phyloP scores from a whole-genome alignment of 2,797 vertebrate genomes.

The Chelonia mydas region DNA sequence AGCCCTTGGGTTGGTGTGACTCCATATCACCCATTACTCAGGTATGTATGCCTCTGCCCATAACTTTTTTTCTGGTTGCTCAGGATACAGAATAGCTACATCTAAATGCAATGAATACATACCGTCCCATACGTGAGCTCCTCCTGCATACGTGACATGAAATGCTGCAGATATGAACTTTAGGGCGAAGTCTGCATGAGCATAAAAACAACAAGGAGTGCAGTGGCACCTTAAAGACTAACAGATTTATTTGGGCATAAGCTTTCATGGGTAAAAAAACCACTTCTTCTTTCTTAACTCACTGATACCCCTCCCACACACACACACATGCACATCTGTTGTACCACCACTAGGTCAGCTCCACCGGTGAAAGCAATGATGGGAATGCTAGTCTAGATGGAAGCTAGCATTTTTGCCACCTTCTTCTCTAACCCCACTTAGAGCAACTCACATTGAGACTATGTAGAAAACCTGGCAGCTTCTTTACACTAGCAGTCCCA shows the following conservation, averaged over 20 bases:
- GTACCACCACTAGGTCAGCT: neutral
- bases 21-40: neutral
- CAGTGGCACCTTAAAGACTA: no score
- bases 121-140: neutral
- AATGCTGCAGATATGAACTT: neutral
- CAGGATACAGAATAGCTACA: neutral
- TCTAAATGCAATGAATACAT: neutral
- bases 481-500: neutral
- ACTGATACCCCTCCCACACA: neutral
- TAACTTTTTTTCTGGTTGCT: neutral
- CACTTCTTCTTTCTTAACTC: neutral
- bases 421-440: neutral
- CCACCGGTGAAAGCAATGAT: neutral
- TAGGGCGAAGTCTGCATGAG: neutral
- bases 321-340: neutral
- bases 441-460: neutral
- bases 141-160: neutral
- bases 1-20: neutral
- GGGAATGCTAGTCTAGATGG: neutral
- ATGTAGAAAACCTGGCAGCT: neutral
- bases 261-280: no score
- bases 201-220: no score
- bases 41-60: neutral
- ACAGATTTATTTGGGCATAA: no score
- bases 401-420: neutral